A percentile compares a stretch with the other conserved stretches of the same genome.
phyloP scores from a whole-genome alignment of 2,113 vertebrate genomes.

The Jacana jacana region DNA sequence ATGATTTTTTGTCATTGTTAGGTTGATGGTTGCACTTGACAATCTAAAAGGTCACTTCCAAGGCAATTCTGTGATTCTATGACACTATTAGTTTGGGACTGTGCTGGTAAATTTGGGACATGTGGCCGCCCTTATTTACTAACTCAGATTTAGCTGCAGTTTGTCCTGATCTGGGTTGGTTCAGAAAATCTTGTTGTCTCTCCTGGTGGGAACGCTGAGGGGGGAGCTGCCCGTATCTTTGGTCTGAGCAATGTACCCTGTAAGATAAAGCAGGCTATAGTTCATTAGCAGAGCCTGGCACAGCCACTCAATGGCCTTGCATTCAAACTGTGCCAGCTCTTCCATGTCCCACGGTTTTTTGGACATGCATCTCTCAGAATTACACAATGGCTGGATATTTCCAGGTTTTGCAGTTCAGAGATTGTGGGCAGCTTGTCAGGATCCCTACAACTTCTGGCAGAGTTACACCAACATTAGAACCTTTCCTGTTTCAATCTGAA shows the following conservation, averaged over 20 bases:
- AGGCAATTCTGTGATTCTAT: not conserved
- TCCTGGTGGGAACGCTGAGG: not conserved
- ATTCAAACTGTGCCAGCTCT: not conserved
- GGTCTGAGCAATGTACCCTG: fast-evolving
- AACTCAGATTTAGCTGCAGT: not conserved
- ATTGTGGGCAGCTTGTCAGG: not conserved
- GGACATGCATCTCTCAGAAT: not conserved
- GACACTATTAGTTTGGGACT: fast-evolving
- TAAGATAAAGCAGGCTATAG: not conserved
- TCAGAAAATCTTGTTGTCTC: not conserved
- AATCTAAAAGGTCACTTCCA: no score
- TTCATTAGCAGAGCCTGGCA: not conserved
- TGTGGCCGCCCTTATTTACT: not conserved
- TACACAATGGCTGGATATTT: fast-evolving
- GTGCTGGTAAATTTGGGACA: not conserved
- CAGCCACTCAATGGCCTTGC: not conserved
- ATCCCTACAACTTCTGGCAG: not conserved
- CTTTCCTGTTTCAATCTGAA: not conserved
- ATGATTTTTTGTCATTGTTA: no score
- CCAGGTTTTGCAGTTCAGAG: not conserved
- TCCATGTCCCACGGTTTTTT: not conserved
- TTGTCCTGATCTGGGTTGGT: not conserved
- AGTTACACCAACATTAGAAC: not conserved
- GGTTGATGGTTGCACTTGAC: no score
- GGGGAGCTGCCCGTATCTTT: fast-evolving